Evolutionary conservation across 1,140 invertebrate genomes (phyloP), one percentile per base, ranked within the genome.

Genomic region (Brachionus paranguensis): DNA sequence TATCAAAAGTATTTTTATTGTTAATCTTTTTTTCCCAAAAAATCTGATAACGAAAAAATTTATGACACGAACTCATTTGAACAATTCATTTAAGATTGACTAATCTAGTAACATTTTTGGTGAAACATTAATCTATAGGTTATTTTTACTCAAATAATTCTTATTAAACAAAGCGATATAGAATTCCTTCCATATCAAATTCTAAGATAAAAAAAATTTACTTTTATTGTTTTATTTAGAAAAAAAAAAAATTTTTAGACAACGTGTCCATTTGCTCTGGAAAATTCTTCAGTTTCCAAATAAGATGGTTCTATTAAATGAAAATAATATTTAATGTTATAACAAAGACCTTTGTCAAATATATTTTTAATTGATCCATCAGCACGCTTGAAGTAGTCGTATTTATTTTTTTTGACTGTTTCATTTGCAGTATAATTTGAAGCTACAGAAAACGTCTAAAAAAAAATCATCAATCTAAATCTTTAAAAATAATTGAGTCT

Each of bases 261-360:
- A 76, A 47, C n/a, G 27, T 50, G 17, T 20, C 47, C 45, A 11
- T 24, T 76, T 37, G 43, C 7, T 50, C 27, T 47, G 0, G 11
- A 45, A 76, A 50, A 76, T 7, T 47, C 72, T 4, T 33, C 43
- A 14, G 72, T 76, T 81, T 81, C 78, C 37, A 81, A 60, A 37
- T 60, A 81, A 43, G 78, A 68, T 12, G 78, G 53, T 11, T 81
- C 78, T 5, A 81, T 17, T 24, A 81, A 37, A 68, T 81, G 78
- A 81, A 81, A 81, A 45, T 81, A 81, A 64, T 81, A 81, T 45
- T 64, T 81, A 1, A 81, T 60, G 27, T 81, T 81, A 47, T 81
- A 81, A 20, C 11, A 37, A 14, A 81, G 8, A 17, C 78, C 78
- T 81, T 68, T 60, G 14, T 14, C 11, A 47, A 81, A 81, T 24